A percentile compares a stretch with the other conserved stretches of the same genome.
These are phyloP conservation scores for Helobdella robusta DNA, from an alignment of 2,888 invertebrate species.

Conservation along the genomic window DNA sequence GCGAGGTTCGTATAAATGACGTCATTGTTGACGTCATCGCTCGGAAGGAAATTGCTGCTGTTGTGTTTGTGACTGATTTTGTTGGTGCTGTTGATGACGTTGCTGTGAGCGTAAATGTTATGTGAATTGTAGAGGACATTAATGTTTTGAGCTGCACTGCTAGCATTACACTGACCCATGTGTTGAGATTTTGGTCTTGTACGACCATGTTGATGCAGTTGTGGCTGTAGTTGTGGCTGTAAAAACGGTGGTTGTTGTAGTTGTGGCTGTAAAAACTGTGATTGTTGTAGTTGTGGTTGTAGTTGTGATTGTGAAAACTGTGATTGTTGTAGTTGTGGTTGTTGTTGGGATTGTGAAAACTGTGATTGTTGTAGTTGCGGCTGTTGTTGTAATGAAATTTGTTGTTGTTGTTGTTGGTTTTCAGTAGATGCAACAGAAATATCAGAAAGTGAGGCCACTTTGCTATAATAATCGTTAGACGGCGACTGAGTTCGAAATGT, in stretches of 20 bases:
- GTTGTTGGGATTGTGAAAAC: not conserved
- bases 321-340: not conserved
- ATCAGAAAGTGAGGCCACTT: constrained; percentile 22
- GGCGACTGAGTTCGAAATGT: too few species aligned
- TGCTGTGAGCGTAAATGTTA: not conserved
- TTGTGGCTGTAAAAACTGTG: not conserved
- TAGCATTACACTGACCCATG: not conserved
- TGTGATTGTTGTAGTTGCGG: not conserved
- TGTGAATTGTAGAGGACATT: constrained; percentile 1
- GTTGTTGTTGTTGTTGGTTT: not conserved
- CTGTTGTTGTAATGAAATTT: constrained; percentile 1
- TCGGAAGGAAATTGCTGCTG: not conserved
- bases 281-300: not conserved
- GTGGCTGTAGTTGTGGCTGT: not conserved
- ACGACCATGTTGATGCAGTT: not conserved
- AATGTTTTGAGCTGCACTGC: not conserved
- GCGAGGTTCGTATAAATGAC: not conserved
- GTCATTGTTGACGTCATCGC: not conserved
- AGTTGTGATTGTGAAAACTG: not conserved
- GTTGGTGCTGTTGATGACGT: not conserved
- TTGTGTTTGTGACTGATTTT: not conserved
- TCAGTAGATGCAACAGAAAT: not conserved
- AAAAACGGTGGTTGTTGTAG: not conserved
- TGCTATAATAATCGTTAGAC: constrained; percentile 22
- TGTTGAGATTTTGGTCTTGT: too few species aligned